These are phyloP conservation scores for Phylloscopus collybita DNA, from an alignment of 2,797 vertebrate species.

Conservation along the genomic window DNA sequence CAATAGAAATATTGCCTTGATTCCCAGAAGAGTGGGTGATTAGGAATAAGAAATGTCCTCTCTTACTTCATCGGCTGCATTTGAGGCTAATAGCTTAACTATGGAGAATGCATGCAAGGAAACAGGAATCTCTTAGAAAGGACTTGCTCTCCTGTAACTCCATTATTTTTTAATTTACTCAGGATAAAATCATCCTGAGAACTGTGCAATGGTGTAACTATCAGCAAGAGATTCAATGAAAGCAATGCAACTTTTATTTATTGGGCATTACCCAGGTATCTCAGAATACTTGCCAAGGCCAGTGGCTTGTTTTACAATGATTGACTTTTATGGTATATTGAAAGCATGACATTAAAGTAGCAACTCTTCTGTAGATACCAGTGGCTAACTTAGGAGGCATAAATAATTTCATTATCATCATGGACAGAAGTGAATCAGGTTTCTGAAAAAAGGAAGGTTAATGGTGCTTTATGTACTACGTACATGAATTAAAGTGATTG, in stretches of 20 bases:
- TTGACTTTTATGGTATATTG: background rate
- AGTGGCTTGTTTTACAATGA: background rate
- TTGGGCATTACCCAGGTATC: background rate
- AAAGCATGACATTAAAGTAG: background rate
- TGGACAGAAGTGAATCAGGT: slow-evolving; percentile 10
- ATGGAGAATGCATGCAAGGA: background rate
- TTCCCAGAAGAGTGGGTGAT: background rate
- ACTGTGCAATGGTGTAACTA: background rate
- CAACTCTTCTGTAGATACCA: background rate
- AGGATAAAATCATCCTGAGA: background rate
- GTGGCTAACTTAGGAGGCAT: background rate
- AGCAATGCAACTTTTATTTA: background rate
- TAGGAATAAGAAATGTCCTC: background rate
- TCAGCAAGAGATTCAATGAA: background rate
- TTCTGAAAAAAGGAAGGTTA: background rate
- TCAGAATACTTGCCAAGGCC: background rate
- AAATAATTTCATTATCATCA: background rate
- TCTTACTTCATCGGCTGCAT: background rate
- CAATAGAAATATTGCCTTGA: background rate
- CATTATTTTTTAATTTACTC: slow-evolving; percentile 6
- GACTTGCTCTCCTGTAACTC: background rate
- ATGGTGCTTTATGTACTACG: background rate
- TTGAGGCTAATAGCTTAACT: background rate
- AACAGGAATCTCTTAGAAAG: background rate
- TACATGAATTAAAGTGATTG: background rate